A percentile compares a stretch with the other conserved stretches of the same genome.
These are phyloP conservation scores for Mayetiola destructor DNA, from an alignment of 2,888 invertebrate genomes.

Conservation along the genomic window DNA sequence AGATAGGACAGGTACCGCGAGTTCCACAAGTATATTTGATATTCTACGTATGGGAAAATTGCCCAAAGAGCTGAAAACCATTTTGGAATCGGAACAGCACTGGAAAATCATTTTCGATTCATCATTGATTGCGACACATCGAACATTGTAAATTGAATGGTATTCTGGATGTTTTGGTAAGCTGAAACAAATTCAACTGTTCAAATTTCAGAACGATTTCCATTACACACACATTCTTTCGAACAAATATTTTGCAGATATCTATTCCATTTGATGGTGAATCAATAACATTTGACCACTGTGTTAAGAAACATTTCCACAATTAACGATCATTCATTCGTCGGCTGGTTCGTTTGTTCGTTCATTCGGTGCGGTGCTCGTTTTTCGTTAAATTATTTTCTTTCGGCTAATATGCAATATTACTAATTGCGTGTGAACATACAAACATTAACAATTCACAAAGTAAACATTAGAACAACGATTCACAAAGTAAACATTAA, in stretches of 20 bases:
- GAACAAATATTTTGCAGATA: too few relatives aligned
- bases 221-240: neutral
- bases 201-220: neutral
- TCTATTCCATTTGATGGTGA: neutral
- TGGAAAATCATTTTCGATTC: neutral
- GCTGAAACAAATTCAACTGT: neutral
- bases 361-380: too few relatives aligned
- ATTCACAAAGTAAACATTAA: too few relatives aligned
- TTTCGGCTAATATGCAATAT: too few relatives aligned
- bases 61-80: neutral
- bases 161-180: conserved; percentile 2
- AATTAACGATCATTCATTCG: neutral
- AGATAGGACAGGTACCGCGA: neutral
- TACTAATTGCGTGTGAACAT: too few relatives aligned
- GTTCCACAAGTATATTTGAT: neutral
- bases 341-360: too few relatives aligned
- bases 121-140: neutral
- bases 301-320: neutral
- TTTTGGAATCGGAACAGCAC: neutral
- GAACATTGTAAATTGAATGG: neutral
- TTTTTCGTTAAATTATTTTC: too few relatives aligned
- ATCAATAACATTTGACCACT: neutral
- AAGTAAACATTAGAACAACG: too few relatives aligned
- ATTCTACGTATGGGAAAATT: neutral
- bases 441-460: too few relatives aligned